Evolutionary conservation across 2,797 vertebrate species (phyloP), one percentile per base, ranked within the genome.

Genomic region (Heteromormyrus szaboi): DNA sequence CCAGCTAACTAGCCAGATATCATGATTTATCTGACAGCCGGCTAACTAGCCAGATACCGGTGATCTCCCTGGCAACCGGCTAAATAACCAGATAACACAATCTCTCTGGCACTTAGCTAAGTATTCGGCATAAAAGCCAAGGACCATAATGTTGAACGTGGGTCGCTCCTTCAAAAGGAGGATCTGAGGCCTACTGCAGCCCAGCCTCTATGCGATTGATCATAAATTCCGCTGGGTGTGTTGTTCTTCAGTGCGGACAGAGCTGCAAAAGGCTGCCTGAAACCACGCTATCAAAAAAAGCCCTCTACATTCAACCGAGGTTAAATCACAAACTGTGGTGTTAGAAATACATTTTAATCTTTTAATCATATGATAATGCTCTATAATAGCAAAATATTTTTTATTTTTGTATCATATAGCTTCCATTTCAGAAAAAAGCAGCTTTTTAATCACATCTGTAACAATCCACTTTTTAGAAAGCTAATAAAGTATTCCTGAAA

Each of bases 261-360:
- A 50, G 72, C 56, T 41, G 46, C 59, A 85, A 11, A 85, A 14
- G 37, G 14, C 72, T 44, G 46, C 50, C 41, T 22, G 46, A 25
- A 29, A 29, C 44, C 19, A 2, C 46, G 76, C 76, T n/a, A 84
- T 22, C 41, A 50, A 84, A 50, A 44, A 86, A 68, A 89, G 25
- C 62, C 72, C 50, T 76, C 48, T 85, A 88, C 79, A 88, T 90
- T 91, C 93, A 93, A 95, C 95, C 94, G 93, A 95, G 94, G 94
- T 88, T 88, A 94, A 94, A 95, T 95, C 94, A 95, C 94, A 95
- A 94, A 95, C 91, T 93, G 90, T 54, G 93, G 94, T 93, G 93
- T 94, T 95, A 94, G 94, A 95, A 95, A 95, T 93, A 95, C 94
- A 93, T 86, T 94, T 94, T 93, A 93, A 94, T 94, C 93, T 94